These are phyloP conservation scores for Eretmochelys imbricata DNA, from an alignment of 2,113 vertebrate genomes.

Conservation along the genomic window DNA sequence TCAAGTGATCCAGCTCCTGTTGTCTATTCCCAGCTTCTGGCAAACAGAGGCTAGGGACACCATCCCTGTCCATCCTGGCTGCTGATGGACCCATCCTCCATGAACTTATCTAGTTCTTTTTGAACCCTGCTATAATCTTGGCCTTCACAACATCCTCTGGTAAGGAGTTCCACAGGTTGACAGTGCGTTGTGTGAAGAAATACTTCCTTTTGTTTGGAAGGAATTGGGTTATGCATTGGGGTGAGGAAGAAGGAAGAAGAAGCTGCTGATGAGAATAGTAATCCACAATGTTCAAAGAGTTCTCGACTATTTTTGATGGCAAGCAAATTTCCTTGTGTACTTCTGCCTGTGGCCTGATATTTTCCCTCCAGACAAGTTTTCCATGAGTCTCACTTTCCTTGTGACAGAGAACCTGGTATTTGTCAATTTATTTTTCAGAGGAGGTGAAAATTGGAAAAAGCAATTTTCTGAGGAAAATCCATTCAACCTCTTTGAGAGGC, in stretches of 20 bases:
- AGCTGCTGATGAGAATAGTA: neutral
- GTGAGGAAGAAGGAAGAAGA: conserved; percentile 4
- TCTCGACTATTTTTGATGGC: conserved; percentile 5
- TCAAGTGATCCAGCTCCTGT: too few relatives aligned
- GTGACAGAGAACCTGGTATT: neutral
- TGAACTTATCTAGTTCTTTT: too few relatives aligned
- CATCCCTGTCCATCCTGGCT: too few relatives aligned
- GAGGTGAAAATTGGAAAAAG: neutral
- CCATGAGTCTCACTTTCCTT: neutral
- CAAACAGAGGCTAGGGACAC: too few relatives aligned
- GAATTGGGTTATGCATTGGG: neutral
- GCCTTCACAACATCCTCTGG: too few relatives aligned
- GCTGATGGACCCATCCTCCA: too few relatives aligned
- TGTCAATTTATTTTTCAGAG: neutral
- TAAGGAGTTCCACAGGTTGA: neutral
- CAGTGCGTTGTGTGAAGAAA: neutral
- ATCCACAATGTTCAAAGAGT: neutral
- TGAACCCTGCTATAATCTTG: too few relatives aligned
- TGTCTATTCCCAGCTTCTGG: too few relatives aligned
- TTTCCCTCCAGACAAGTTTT: conserved; percentile 23
- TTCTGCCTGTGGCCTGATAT: neutral
- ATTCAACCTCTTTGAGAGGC: neutral
- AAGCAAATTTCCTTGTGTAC: conserved; percentile 18
- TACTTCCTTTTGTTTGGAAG: neutral
- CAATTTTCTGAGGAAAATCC: neutral